Percentiles rank a stretch among this genome's conserved stretches.
These are phyloP conservation scores for Antheraea pernyi DNA, from an alignment of 1,140 invertebrate species.

Conservation along the genomic window DNA sequence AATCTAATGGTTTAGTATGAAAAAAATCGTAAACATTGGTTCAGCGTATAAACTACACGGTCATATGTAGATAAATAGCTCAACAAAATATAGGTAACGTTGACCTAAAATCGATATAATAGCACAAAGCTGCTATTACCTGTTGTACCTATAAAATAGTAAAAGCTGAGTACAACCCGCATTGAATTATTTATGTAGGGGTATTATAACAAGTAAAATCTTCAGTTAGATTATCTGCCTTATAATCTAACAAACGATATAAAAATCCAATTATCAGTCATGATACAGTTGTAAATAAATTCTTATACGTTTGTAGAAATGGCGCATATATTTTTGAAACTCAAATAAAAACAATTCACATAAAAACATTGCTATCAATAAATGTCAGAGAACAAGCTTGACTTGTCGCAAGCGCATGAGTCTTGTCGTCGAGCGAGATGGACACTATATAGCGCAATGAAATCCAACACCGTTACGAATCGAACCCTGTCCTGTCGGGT, in stretches of 20 bases:
- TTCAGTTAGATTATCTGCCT: conserved; percentile 25
- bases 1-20: too few relatives aligned
- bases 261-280: conserved; percentile 26
- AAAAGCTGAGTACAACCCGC: too few relatives aligned
- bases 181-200: not conserved
- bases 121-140: too few relatives aligned
- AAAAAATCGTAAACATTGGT: too few relatives aligned
- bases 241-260: conserved; percentile 30
- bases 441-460: conserved; percentile 69
- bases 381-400: conserved; percentile 43
- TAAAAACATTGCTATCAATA: conserved; percentile 61
- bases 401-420: conserved; percentile 52
- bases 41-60: too few relatives aligned
- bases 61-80: too few relatives aligned
- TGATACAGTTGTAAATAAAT: conserved; percentile 27
- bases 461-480: conserved; percentile 75
- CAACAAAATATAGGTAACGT: too few relatives aligned
- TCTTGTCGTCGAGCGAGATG: conserved; percentile 43
- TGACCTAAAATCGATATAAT: too few relatives aligned
- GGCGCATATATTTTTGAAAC: conserved; percentile 27
- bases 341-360: conserved; percentile 45
- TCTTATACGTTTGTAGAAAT: conserved; percentile 4
- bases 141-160: too few relatives aligned
- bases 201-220: conserved; percentile 14
- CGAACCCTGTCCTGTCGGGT: conserved; percentile 72